A percentile compares a stretch with the other conserved stretches of the same genome.
Conservation (phyloP, 2,113 vertebrate species). For the Tor tambroides region DNA sequence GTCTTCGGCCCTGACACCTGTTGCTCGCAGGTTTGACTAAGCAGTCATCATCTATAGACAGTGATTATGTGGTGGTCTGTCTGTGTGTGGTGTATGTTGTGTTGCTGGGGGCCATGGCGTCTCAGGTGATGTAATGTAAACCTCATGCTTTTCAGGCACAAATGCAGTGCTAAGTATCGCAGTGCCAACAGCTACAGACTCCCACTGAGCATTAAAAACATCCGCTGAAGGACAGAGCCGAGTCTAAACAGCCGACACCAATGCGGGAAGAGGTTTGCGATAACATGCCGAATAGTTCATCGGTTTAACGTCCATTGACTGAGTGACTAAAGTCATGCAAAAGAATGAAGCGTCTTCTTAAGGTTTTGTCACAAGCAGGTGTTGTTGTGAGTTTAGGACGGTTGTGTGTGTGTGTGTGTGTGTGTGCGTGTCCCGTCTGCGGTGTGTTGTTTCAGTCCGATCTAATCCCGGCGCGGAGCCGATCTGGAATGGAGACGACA, state of each 20-base stretch:
- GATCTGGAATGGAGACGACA: slow-evolving; percentile 27
- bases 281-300: slow-evolving; percentile 22
- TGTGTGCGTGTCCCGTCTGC: not conserved
- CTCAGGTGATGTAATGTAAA: not conserved
- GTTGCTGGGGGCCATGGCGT: not conserved
- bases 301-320: not conserved
- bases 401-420: too few species aligned
- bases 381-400: not conserved
- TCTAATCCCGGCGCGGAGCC: slow-evolving; percentile 24
- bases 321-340: not conserved
- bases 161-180: not conserved
- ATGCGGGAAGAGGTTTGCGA: not conserved
- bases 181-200: not conserved
- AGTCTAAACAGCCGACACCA: not conserved
- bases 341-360: slow-evolving; percentile 1
- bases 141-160: not conserved
- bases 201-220: slow-evolving; percentile 2
- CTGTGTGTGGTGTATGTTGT: not conserved
- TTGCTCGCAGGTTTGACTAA: not conserved
- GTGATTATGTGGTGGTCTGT: slow-evolving; percentile 2
- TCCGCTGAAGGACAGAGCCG: slow-evolving; percentile 16
- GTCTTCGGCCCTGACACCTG: not conserved
- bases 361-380: not conserved
- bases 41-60: not conserved
- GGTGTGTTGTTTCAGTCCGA: slow-evolving; percentile 41